Evolutionary conservation across 2,888 invertebrate genomes (phyloP).

Genomic region (Pristionchus japonicus): DNA sequence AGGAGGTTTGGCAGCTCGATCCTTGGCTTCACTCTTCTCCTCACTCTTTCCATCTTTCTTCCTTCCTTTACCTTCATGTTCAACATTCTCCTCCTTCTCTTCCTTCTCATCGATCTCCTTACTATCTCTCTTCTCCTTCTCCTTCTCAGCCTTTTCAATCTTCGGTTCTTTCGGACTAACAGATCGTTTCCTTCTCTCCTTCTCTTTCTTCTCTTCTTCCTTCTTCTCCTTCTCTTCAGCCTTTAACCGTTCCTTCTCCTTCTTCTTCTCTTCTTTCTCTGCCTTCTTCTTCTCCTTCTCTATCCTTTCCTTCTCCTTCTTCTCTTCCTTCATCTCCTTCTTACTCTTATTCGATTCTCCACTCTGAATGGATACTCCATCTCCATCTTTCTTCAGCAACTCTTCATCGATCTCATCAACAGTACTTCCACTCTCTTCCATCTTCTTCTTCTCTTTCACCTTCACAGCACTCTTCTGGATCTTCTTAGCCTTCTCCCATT

Average conservation of each 20-base stretch:
- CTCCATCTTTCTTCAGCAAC: constrained; percentile 50
- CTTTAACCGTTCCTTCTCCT: constrained; percentile 56
- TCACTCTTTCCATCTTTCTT: constrained; percentile 45
- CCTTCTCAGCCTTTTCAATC: constrained; percentile 4
- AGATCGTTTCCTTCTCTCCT: constrained; percentile 45
- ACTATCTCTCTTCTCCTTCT: constrained; percentile 28
- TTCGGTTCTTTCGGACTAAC: background rate
- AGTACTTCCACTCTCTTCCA: constrained; percentile 42
- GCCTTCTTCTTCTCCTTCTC: constrained; percentile 49
- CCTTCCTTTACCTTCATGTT: constrained; percentile 7
- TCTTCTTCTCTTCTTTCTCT: constrained; percentile 52
- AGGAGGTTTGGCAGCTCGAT: background rate
- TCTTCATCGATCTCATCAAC: constrained; percentile 54
- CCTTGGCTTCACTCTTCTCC: constrained; percentile 43
- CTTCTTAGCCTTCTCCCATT: constrained; percentile 61
- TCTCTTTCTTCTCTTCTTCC: constrained; percentile 55
- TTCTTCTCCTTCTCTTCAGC: constrained; percentile 56
- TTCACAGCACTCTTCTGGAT: constrained; percentile 64
- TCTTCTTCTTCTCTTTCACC: constrained; percentile 50
- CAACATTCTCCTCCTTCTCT: constrained; percentile 51
- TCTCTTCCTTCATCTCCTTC: constrained; percentile 50
- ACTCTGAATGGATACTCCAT: constrained; percentile 47
- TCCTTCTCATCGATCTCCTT: constrained; percentile 11
- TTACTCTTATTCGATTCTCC: constrained; percentile 49
- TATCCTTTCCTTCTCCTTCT: constrained; percentile 47